Conservation (phyloP, 92 coral and sea anemone genomes). For the Scolanthus callimorphus region DNA sequence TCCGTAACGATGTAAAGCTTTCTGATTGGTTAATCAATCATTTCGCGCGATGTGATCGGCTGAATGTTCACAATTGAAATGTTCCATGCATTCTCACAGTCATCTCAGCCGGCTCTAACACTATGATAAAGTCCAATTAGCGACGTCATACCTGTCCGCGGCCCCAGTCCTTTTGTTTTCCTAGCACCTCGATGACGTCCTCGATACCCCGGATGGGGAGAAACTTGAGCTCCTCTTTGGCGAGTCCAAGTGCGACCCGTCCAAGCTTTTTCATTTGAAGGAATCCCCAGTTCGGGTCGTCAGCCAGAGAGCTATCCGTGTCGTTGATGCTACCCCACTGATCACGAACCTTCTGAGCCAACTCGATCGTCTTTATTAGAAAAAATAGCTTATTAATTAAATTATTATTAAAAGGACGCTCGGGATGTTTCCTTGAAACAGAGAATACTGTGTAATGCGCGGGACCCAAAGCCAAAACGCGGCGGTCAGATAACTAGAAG, state of each 20-base stretch:
- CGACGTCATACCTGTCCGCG: conserved; percentile 99
- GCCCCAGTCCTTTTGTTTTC: conserved; percentile 87
- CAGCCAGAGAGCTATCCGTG: conserved; percentile 67
- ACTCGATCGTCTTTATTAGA: conserved; percentile 63
- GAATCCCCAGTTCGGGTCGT: conserved; percentile 93
- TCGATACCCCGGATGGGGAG: conserved; percentile 96
- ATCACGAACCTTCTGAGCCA: conserved; percentile 69
- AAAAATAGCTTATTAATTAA: no score
- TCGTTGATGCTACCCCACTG: conserved; percentile 87
- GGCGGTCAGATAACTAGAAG: not conserved
- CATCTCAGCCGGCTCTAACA: no score
- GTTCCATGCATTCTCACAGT: no score
- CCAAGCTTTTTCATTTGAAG: conserved; percentile 78
- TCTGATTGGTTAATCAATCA: no score
- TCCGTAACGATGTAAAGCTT: no score
- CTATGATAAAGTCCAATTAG: no score
- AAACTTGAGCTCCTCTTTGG: conserved; percentile 84
- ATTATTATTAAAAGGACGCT: no score
- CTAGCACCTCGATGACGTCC: conserved; percentile 82
- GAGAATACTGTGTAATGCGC: no score
- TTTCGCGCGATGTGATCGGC: no score
- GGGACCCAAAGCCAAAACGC: no score
- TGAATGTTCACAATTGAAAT: no score
- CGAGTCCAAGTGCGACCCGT: conserved; percentile 81
- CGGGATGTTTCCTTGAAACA: no score